phyloP scores from a whole-genome alignment of 2,888 invertebrate species.

The Orchesellides sinensis region DNA sequence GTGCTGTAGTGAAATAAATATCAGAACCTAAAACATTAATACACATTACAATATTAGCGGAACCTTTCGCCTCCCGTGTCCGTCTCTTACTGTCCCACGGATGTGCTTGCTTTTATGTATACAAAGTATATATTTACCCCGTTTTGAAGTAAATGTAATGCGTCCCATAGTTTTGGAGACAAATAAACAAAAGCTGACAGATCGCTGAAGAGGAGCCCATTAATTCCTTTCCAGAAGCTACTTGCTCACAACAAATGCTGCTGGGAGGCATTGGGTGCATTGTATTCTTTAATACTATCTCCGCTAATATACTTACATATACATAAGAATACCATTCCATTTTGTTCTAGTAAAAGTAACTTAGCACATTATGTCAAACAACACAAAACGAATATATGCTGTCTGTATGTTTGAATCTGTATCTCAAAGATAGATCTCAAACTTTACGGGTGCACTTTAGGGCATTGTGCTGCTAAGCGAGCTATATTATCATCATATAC shows the following conservation, averaged over 20 bases:
- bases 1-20: slow-evolving; percentile 37
- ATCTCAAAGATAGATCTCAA: slow-evolving; percentile 9
- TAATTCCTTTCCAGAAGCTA: slow-evolving; percentile 60
- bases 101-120: neutral
- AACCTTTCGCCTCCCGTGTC: slow-evolving; percentile 8
- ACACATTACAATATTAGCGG: slow-evolving; percentile 40
- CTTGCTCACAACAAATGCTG: slow-evolving; percentile 30
- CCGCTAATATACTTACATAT: neutral
- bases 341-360: too few relatives aligned
- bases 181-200: slow-evolving; percentile 60
- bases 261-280: slow-evolving; percentile 28
- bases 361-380: neutral
- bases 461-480: slow-evolving; percentile 18
- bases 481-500: slow-evolving; percentile 17
- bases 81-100: slow-evolving; percentile 18
- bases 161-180: slow-evolving; percentile 51
- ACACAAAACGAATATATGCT: neutral
- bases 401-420: slow-evolving; percentile 4
- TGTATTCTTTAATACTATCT: slow-evolving; percentile 16
- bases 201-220: slow-evolving; percentile 61
- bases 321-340: too few relatives aligned
- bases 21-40: slow-evolving; percentile 37
- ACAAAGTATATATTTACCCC: neutral
- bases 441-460: slow-evolving; percentile 38
- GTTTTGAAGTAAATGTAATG: slow-evolving; percentile 31